Conservation (phyloP, 1,140 invertebrate species). For the Sarcophaga peregrina region DNA sequence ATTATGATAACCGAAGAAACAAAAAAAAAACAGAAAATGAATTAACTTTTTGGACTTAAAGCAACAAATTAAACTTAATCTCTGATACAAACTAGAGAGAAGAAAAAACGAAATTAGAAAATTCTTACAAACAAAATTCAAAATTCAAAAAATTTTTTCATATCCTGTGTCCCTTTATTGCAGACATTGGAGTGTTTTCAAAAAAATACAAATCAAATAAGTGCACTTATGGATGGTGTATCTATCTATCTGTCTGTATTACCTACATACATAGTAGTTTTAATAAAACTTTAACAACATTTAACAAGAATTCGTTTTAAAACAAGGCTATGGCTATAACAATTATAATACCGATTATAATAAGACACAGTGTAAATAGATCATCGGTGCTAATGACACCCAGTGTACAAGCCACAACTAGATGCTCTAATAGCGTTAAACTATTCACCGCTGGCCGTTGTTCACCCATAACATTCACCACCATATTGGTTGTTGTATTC, state of each 20-base stretch:
- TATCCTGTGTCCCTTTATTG: neutral
- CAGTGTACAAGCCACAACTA: conserved; percentile 63
- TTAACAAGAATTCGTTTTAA: conserved; percentile 35
- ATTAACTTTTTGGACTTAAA: too few species aligned
- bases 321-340: conserved; percentile 71
- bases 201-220: neutral
- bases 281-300: neutral
- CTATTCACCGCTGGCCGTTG: conserved; percentile 34
- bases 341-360: conserved; percentile 76
- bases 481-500: neutral
- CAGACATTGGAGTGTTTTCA: neutral
- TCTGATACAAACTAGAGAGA: neutral
- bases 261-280: neutral
- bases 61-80: neutral
- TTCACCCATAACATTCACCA: conserved; percentile 2
- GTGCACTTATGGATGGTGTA: conserved; percentile 9
- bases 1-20: neutral
- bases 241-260: neutral
- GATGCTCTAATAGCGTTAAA: conserved; percentile 62
- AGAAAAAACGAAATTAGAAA: neutral
- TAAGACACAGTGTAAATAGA: conserved; percentile 75
- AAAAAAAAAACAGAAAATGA: neutral
- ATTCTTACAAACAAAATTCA: neutral
- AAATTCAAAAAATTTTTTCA: conserved; percentile 7
- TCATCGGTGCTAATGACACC: conserved; percentile 68